Conservation (phyloP, 2,113 vertebrate genomes). For the Pholis gunnellus region DNA sequence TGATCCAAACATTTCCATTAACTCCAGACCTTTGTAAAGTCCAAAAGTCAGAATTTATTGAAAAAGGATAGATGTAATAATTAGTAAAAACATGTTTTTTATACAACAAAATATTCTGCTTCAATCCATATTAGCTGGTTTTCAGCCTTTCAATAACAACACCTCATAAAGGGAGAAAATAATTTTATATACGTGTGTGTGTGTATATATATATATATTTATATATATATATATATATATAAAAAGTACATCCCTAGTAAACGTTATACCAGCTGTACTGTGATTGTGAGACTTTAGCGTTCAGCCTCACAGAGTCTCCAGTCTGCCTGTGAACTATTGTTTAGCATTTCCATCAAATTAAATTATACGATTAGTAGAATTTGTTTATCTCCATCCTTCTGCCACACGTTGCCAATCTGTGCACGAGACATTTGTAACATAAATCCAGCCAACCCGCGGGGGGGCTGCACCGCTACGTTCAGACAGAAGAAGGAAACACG, state of each 20-base stretch:
- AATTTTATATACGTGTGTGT: too few relatives aligned
- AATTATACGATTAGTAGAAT: not conserved
- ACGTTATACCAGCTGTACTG: too few relatives aligned
- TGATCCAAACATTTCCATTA: too few relatives aligned
- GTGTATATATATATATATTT: too few relatives aligned
- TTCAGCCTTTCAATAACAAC: not conserved
- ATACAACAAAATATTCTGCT: not conserved
- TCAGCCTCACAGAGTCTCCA: too few relatives aligned
- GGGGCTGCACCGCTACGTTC: not conserved
- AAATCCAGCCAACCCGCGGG: slow-evolving; percentile 12
- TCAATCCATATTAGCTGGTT: not conserved
- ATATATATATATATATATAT: too few relatives aligned
- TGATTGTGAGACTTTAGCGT: too few relatives aligned
- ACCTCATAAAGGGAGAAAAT: not conserved
- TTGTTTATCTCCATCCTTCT: not conserved
- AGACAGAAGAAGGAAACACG: slow-evolving; percentile 5
- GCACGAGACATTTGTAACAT: slow-evolving; percentile 11
- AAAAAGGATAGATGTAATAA: not conserved
- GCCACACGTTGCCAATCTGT: not conserved
- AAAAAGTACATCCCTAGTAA: too few relatives aligned
- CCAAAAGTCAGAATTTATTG: not conserved
- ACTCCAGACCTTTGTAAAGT: too few relatives aligned
- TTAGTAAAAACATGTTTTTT: not conserved
- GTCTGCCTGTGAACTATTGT: not conserved
- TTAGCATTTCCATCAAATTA: not conserved